phyloP scores from a whole-genome alignment of 53 echinoderm and acorn worm species.

The Paracentrotus lividus region DNA sequence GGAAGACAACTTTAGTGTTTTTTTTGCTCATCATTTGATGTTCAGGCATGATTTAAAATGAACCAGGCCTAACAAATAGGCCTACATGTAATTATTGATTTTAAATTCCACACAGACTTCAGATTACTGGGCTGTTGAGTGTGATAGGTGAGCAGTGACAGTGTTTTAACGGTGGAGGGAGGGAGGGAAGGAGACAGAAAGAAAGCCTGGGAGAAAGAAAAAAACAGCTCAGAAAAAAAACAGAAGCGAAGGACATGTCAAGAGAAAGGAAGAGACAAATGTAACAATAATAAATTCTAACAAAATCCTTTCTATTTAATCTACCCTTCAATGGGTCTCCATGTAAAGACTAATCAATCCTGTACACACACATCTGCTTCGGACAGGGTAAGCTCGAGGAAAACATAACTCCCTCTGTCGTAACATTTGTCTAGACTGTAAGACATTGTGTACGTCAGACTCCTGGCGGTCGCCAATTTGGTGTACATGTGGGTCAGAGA shows the following conservation, averaged over 20 bases:
- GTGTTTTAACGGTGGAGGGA: background rate
- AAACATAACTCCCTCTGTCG: slow-evolving; percentile 36
- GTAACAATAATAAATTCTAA: background rate
- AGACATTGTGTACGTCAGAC: background rate
- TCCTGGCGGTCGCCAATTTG: slow-evolving; percentile 1
- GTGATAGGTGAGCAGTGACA: too few relatives aligned
- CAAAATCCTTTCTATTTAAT: background rate
- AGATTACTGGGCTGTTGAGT: too few relatives aligned
- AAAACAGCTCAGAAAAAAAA: background rate
- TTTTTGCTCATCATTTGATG: too few relatives aligned
- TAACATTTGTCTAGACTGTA: slow-evolving; percentile 49
- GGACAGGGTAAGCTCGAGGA: background rate
- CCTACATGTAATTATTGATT: too few relatives aligned
- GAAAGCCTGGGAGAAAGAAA: background rate
- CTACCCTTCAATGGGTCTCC: background rate
- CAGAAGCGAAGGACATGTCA: too few relatives aligned
- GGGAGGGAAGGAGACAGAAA: background rate
- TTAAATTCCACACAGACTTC: too few relatives aligned
- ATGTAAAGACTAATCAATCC: slow-evolving; percentile 7
- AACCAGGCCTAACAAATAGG: too few relatives aligned
- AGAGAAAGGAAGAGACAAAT: background rate
- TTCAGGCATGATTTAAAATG: too few relatives aligned
- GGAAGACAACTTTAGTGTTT: too few relatives aligned
- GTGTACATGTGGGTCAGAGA: slow-evolving; percentile 12
- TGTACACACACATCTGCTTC: slow-evolving; percentile 23